These are phyloP conservation scores for Asarcornis scutulata DNA, from an alignment of 2,113 vertebrate genomes.

Conservation along the genomic window DNA sequence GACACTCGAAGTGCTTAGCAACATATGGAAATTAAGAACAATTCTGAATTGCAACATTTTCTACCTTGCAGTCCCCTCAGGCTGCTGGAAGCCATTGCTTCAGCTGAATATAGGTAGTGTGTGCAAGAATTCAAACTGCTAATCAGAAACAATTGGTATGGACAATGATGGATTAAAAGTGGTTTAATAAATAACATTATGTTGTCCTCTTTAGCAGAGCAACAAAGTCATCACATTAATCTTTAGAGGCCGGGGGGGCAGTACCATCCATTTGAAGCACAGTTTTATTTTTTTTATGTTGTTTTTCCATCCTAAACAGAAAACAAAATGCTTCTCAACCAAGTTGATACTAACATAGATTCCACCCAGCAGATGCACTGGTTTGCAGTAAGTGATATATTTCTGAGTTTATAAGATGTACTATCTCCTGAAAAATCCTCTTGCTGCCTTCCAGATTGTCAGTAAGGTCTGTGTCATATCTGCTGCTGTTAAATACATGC, in stretches of 20 bases:
- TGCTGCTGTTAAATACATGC: not conserved
- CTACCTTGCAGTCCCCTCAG: not conserved
- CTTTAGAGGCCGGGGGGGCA: not conserved
- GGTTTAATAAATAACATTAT: slow-evolving; percentile 3
- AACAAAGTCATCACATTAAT: not conserved
- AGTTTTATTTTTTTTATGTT: not conserved
- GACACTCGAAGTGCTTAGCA: slow-evolving; percentile 28
- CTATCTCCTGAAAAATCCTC: not conserved
- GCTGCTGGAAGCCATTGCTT: slow-evolving; percentile 4
- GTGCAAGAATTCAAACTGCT: slow-evolving; percentile 29
- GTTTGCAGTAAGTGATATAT: not conserved
- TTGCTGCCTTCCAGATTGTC: not conserved
- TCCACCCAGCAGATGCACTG: not conserved
- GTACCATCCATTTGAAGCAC: not conserved
- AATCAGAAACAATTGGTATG: not conserved
- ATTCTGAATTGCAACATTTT: not conserved
- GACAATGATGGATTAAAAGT: not conserved
- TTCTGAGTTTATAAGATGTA: not conserved
- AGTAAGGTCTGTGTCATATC: not conserved
- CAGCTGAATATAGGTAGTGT: not conserved
- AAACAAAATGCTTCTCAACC: not conserved
- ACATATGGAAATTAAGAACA: slow-evolving; percentile 38
- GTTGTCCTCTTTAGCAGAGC: not conserved
- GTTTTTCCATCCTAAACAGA: not conserved
- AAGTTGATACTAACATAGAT: not conserved